Evolutionary conservation across 2,888 invertebrate species (phyloP), one percentile per base, ranked within the genome.

Genomic region (Tillus elongatus): DNA sequence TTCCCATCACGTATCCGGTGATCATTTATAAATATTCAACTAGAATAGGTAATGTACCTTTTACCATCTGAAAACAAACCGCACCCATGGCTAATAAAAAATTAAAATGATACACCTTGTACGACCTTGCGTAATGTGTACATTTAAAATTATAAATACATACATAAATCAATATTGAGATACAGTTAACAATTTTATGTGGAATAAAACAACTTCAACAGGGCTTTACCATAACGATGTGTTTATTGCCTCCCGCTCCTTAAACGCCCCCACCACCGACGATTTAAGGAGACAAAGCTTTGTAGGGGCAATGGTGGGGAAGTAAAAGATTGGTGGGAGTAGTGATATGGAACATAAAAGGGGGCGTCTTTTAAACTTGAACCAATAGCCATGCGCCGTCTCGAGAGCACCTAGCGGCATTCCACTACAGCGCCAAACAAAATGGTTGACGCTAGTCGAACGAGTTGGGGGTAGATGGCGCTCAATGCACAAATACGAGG

Each of bases 361-460:
- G 55, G 52, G 58, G 61, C 61, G 60, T 55, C 53, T 50, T 45
- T 46, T 45, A 43, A 46, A 55, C 51, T 53, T 60, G 60, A 60
- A 62, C 69, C 68, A 70, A 68, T 70, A 62, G 65, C 61, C 71
- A 69, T 69, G 71, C 69, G 71, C 69, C 45, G 47, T 37, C 41
- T 37, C 33, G 39, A 50, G 52, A 56, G 57, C 60, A 57, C 56
- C 60, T 61, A 61, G 61, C 63, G 63, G 61, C 53, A 49, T 52
- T 50, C 66, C 63, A 65, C 64, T 63, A 67, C 53, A 60, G 63
- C 64, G 63, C 63, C 67, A 68, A 72, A 73, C 73, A 73, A 73
- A 73, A 74, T 74, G 74, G 73, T 71, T 70, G 72, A 65, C 66
- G 36, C 37, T 47, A 43, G 47, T 64, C 59, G 47, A 31, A 19